These are phyloP conservation scores for Peromyscus melanophrys DNA, from an alignment of 2,797 vertebrate genomes.

Conservation along the genomic window DNA sequence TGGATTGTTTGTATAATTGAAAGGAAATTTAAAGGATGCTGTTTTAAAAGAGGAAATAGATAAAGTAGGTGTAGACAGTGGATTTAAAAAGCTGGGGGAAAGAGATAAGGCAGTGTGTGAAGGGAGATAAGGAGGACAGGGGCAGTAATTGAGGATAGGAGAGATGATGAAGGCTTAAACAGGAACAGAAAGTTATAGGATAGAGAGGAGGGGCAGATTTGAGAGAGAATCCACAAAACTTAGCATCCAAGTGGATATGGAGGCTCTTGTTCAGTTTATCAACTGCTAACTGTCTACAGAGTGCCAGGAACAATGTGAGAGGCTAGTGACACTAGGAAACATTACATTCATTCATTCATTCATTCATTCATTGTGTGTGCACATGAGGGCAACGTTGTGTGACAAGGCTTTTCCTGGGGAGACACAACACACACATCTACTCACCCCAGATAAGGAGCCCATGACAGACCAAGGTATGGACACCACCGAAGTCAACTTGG, in stretches of 20 bases:
- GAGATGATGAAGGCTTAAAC: conserved; percentile 31
- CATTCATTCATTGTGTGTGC: no score
- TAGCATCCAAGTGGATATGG: neutral
- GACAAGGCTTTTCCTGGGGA: neutral
- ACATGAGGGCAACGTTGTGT: neutral
- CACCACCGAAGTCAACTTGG: neutral
- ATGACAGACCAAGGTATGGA: neutral
- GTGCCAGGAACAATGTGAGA: conserved; percentile 1
- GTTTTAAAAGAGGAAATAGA: conserved; percentile 50
- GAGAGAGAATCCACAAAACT: neutral
- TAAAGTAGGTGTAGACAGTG: conserved; percentile 28
- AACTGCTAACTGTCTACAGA: conserved; percentile 27
- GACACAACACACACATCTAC: neutral
- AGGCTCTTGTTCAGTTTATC: conserved; percentile 30
- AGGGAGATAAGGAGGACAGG: neutral
- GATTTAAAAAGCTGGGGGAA: conserved; percentile 29
- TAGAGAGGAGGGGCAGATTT: neutral
- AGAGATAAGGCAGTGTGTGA: conserved; percentile 40
- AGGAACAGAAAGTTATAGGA: neutral
- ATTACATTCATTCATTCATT: no score
- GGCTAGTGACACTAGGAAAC: neutral
- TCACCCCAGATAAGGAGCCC: neutral
- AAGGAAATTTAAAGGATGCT: conserved; percentile 40
- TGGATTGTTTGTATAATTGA: conserved; percentile 16
- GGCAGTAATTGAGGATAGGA: neutral